Base-by-base conservation (phyloP, 2,888 invertebrate species). In the Sericinus montela region DNA sequence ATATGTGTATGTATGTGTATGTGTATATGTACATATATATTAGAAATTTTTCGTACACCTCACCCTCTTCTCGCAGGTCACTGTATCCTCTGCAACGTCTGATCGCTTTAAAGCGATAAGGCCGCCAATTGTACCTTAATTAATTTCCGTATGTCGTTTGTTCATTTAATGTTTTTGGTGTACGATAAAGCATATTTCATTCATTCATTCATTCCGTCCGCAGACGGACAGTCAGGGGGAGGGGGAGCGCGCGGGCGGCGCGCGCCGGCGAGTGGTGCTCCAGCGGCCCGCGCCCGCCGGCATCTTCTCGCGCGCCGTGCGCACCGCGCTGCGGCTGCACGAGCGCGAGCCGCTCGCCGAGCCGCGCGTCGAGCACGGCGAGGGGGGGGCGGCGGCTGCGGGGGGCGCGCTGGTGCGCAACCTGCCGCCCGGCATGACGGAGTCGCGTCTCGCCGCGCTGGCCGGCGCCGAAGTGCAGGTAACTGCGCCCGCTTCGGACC, bases 401-500 rank as follows among this genome's bases (percentile, higher is more conserved):
- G 54, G 72, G 70, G 0, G 51, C 58, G 0, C 57, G 0, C 14
- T 53, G 0, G 86, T 89, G 0, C 48, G 44, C 4, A 84, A 88
- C 45, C 53, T 89, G 35, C 89, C 89, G 0, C 83, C 75, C 54
- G 89, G 87, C 0, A 89, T 89, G 72, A 89, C 89, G 0, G 82
- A 84, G 44, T 81, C 87, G 0, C 55, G 89, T 8, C 54, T 89
- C 48, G 71, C 71, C 41, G 83, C 88, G 0, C 54, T 89, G 29
- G 89, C 89, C 0, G 89, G 88, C 5, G 60, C 41, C 40, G 75
- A 81, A 47, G 79, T 84, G 32, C 89, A 89, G 89, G 89, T 89
- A 89, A 85, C 55, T 1, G 19, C 19, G 5, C 4, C 15, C 23
- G 46, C 14, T 8, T 25, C 8, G 1, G 7, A 8, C 3, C 7